phyloP scores from a whole-genome alignment of 2,888 invertebrate genomes.

The Dryobota labecula region DNA sequence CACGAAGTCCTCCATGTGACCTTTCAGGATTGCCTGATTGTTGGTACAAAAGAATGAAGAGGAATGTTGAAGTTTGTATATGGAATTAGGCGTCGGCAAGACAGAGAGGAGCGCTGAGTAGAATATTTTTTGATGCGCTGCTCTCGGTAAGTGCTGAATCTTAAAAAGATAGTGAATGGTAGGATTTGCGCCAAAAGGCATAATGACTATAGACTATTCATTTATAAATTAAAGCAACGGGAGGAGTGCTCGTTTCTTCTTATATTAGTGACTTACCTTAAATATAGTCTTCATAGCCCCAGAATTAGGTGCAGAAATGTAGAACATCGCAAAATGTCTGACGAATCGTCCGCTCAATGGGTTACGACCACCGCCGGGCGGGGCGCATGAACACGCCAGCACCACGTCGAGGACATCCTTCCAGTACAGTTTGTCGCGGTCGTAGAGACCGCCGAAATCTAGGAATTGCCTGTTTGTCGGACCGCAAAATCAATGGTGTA shows the following conservation, averaged over 20 bases:
- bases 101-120: background rate
- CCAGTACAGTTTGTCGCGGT: slow-evolving; percentile 97
- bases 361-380: slow-evolving; percentile 97
- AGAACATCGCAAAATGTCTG: slow-evolving; percentile 96
- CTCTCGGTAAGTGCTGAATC: background rate
- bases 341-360: slow-evolving; percentile 96
- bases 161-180: no score
- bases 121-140: background rate
- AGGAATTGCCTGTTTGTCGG: slow-evolving; percentile 91
- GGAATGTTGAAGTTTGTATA: background rate
- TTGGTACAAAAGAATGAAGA: slow-evolving; percentile 4
- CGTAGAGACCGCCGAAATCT: slow-evolving; percentile 96
- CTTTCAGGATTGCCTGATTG: slow-evolving; percentile 92
- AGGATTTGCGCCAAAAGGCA: background rate
- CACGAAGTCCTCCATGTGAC: slow-evolving; percentile 95
- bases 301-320: slow-evolving; percentile 95
- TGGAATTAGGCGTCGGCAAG: background rate
- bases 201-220: background rate
- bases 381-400: slow-evolving; percentile 95
- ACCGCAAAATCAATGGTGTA: background rate
- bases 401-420: slow-evolving; percentile 96
- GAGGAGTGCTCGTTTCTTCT: background rate
- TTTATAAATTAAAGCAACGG: background rate
- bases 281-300: slow-evolving; percentile 95
- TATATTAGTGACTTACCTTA: slow-evolving; percentile 79